Percentiles rank a stretch among this genome's conserved stretches.
Conservation (phyloP, 2,888 invertebrate species). For the Achlya flavicornis region DNA sequence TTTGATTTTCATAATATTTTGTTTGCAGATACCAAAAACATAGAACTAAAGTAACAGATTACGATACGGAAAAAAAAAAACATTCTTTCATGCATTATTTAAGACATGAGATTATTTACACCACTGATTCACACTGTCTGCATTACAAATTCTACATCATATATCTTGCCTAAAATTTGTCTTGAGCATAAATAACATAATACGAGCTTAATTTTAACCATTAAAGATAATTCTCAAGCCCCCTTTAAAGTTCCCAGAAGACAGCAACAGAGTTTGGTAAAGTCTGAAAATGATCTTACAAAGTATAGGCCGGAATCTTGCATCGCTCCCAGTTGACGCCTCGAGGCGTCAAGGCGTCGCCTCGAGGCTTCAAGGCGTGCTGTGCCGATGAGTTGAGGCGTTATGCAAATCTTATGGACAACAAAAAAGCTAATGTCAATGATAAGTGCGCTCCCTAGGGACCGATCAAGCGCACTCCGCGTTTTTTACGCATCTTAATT, state of each 20-base stretch:
- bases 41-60: no score
- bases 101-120: no score
- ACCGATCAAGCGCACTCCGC: constrained; percentile 60
- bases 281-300: constrained; percentile 82
- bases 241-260: constrained; percentile 66
- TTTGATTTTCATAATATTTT: no score
- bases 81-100: no score
- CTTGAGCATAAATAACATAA: background rate
- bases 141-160: no score
- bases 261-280: constrained; percentile 58
- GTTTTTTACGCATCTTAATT: constrained; percentile 51
- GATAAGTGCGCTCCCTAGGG: constrained; percentile 78
- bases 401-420: constrained; percentile 84
- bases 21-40: no score
- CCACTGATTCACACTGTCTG: no score
- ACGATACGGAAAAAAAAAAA: no score
- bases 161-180: no score
- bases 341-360: constrained; percentile 55
- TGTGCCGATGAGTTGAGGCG: constrained; percentile 73
- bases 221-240: constrained; percentile 67
- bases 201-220: constrained; percentile 34
- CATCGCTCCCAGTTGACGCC: constrained; percentile 64
- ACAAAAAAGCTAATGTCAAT: constrained; percentile 83
- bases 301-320: constrained; percentile 65
- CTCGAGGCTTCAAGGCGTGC: constrained; percentile 65